Conservation (phyloP, 2,888 invertebrate genomes). For the Chloromyia formosa region DNA sequence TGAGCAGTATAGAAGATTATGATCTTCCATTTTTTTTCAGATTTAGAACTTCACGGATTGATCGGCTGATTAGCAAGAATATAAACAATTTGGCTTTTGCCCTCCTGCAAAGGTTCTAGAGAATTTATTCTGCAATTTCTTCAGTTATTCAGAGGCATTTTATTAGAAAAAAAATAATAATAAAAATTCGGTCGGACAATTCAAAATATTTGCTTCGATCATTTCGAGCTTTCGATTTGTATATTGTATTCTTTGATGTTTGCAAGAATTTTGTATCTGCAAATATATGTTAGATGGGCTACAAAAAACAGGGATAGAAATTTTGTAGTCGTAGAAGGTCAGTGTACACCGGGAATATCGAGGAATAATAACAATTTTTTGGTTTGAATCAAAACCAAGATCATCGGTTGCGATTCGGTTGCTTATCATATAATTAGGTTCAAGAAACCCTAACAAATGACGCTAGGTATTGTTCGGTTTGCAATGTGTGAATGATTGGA, state of each 20-base stretch:
- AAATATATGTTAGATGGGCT: too few relatives aligned
- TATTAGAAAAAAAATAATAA: background rate
- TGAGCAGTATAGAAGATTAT: too few relatives aligned
- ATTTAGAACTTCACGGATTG: background rate
- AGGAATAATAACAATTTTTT: background rate
- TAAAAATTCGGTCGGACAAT: background rate
- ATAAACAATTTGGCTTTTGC: constrained; percentile 2
- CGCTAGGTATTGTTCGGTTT: background rate
- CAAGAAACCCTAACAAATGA: background rate
- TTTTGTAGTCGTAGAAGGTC: background rate
- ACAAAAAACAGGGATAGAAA: too few relatives aligned
- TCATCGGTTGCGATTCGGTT: too few relatives aligned
- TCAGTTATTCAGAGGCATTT: too few relatives aligned
- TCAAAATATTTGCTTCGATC: constrained; percentile 2
- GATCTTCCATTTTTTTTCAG: background rate
- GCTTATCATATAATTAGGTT: background rate
- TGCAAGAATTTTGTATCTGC: background rate
- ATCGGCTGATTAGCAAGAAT: background rate
- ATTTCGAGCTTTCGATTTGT: background rate
- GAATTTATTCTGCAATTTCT: background rate
- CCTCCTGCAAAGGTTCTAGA: background rate
- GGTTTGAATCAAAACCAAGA: too few relatives aligned
- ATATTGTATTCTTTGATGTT: background rate
- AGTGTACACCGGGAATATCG: background rate
- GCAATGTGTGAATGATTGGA: background rate